phyloP scores from a whole-genome alignment of 2,797 vertebrate genomes.

The Anolis apletophallus region DNA sequence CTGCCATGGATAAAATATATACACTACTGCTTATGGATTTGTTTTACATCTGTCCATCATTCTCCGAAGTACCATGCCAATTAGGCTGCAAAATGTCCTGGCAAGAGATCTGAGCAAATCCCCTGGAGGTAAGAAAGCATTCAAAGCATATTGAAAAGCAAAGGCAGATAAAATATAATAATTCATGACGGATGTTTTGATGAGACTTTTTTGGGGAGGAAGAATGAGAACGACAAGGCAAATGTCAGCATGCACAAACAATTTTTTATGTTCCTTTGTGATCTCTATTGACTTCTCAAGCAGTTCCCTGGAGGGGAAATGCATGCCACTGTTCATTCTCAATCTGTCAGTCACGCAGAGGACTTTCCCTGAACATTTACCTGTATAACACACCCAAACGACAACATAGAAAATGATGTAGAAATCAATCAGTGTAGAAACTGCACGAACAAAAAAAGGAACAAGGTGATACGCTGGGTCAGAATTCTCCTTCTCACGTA shows the following conservation, averaged over 20 bases:
- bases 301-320: conserved; percentile 25
- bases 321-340: conserved; percentile 9
- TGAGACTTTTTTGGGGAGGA: neutral
- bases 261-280: conserved; percentile 16
- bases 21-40: conserved; percentile 7
- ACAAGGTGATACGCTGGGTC: neutral
- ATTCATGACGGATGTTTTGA: conserved; percentile 4
- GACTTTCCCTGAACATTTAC: conserved; percentile 17
- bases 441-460: neutral
- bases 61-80: conserved; percentile 1
- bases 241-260: conserved; percentile 17
- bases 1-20: conserved; percentile 20
- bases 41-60: neutral
- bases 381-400: conserved; percentile 10
- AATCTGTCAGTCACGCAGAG: conserved; percentile 10
- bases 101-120: neutral
- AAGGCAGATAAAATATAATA: conserved; percentile 1
- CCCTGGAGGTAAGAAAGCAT: conserved; percentile 1
- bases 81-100: conserved; percentile 16
- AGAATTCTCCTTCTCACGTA: neutral
- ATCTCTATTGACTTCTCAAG: conserved; percentile 12
- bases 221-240: conserved; percentile 1
- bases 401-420: conserved; percentile 1
- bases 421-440: conserved; percentile 2
- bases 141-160: conserved; percentile 7